Conservation (phyloP, 92 coral and sea anemone genomes). For the Porites lobata region DNA sequence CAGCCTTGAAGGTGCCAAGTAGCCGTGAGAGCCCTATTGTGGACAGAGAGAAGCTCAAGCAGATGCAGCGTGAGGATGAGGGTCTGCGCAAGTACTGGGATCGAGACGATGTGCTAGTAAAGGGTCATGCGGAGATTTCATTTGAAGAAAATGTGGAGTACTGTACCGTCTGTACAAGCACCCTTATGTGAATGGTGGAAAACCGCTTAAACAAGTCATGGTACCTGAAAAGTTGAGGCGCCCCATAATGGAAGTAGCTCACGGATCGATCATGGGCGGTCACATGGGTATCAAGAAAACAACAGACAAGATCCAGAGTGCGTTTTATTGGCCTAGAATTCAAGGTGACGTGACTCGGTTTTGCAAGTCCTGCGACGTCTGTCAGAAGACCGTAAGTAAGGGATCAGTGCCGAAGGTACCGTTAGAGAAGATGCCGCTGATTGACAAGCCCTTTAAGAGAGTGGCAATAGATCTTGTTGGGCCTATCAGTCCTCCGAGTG, state of each 20-base stretch:
- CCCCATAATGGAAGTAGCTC: conserved; percentile 62
- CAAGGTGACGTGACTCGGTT: conserved; percentile 53
- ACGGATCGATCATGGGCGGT: conserved; percentile 34
- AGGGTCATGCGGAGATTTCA: not conserved
- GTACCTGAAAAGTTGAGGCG: conserved; percentile 34
- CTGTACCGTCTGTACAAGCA: conserved; percentile 44
- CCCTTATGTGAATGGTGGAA: conserved; percentile 38
- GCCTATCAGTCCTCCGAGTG: conserved; percentile 37
- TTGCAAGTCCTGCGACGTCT: conserved; percentile 64
- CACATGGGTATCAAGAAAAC: conserved; percentile 64
- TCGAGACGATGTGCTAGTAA: not conserved
- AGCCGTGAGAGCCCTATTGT: too few species aligned
- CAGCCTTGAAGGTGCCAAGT: too few species aligned
- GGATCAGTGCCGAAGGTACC: conserved; percentile 70
- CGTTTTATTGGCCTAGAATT: conserved; percentile 26
- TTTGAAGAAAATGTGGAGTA: conserved; percentile 5
- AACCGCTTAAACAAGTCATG: conserved; percentile 42
- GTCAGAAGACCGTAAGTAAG: conserved; percentile 74
- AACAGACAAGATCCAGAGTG: conserved; percentile 12
- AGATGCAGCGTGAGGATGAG: conserved; percentile 42
- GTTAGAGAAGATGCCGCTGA: conserved; percentile 70
- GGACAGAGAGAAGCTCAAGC: not conserved
- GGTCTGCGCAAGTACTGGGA: conserved; percentile 50
- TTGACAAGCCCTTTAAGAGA: conserved; percentile 72
- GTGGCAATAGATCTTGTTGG: conserved; percentile 62